Conservation (phyloP, 2,888 invertebrate genomes). For the Gandaritis pyraliata region DNA sequence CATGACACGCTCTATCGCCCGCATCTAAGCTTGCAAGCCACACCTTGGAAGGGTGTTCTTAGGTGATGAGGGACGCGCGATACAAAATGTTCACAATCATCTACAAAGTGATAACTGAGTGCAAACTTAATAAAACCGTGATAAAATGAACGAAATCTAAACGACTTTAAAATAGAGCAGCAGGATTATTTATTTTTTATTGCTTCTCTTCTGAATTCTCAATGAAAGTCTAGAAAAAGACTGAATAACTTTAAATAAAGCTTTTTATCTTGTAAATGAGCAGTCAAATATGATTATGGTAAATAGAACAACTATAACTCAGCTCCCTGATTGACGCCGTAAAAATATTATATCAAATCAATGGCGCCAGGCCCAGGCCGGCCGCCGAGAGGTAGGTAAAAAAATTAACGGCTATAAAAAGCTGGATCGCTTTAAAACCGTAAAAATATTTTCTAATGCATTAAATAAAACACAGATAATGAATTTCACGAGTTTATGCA, state of each 20-base stretch:
- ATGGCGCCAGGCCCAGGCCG: conserved; percentile 15
- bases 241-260: conserved; percentile 4
- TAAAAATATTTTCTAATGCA: conserved; percentile 23
- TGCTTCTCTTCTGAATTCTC: not conserved
- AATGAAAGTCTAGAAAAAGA: conserved; percentile 4
- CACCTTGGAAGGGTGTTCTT: conserved; percentile 23
- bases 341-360: conserved; percentile 26
- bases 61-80: conserved; percentile 16
- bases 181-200: conserved; percentile 2
- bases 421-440: conserved; percentile 25
- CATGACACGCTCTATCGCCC: conserved; percentile 68
- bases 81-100: not conserved
- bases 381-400: conserved; percentile 6
- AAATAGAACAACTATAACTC: conserved; percentile 17
- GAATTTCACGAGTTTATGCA: conserved; percentile 35
- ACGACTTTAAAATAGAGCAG: not conserved
- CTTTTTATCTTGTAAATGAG: conserved; percentile 8
- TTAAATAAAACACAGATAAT: conserved; percentile 19
- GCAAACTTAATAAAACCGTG: not conserved
- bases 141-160: not conserved
- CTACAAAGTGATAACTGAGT: not conserved
- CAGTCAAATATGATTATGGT: conserved; percentile 8
- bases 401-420: conserved; percentile 25
- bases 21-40: conserved; percentile 49
- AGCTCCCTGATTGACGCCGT: conserved; percentile 16